Evolutionary conservation across 2,888 invertebrate genomes (phyloP).

Genomic region (Slavum lentiscoides): DNA sequence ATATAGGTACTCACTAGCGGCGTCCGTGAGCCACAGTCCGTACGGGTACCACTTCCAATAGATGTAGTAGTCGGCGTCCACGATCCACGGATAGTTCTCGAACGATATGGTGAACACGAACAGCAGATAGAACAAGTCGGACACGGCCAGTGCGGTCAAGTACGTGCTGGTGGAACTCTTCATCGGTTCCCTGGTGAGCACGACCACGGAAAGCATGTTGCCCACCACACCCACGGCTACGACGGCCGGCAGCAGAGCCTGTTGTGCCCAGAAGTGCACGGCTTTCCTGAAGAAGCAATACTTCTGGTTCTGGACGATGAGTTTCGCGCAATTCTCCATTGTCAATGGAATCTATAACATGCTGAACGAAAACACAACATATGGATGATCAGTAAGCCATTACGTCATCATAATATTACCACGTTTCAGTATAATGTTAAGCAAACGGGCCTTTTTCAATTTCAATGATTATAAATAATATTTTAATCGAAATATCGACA

Average conservation of each 20-base stretch:
- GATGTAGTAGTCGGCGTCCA: constrained; percentile 62
- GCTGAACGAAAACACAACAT: too few species aligned
- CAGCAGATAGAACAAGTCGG: constrained; percentile 72
- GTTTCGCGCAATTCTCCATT: constrained; percentile 38
- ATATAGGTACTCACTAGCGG: constrained; percentile 65
- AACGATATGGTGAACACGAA: constrained; percentile 69
- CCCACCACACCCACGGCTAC: constrained; percentile 72
- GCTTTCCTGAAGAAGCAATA: constrained; percentile 58
- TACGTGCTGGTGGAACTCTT: constrained; percentile 76
- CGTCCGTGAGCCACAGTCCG: constrained; percentile 69
- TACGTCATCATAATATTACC: too few species aligned
- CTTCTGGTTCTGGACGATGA: constrained; percentile 32
- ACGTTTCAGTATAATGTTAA: too few species aligned
- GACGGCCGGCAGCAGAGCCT: constrained; percentile 68
- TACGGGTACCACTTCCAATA: constrained; percentile 68
- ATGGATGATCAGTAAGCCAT: too few species aligned
- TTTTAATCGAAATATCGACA: too few species aligned
- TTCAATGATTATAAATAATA: too few species aligned
- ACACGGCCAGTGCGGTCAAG: constrained; percentile 72
- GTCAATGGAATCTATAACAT: constrained; percentile 1
- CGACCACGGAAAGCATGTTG: constrained; percentile 65
- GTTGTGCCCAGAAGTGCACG: constrained; percentile 65
- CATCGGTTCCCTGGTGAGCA: constrained; percentile 69
- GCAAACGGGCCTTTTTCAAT: too few species aligned
- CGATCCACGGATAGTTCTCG: constrained; percentile 66